Percentiles rank a stretch among this genome's conserved stretches.
Evolutionary conservation across 2,113 vertebrate genomes (phyloP).

Genomic region (Tetraodon nigroviridis): DNA sequence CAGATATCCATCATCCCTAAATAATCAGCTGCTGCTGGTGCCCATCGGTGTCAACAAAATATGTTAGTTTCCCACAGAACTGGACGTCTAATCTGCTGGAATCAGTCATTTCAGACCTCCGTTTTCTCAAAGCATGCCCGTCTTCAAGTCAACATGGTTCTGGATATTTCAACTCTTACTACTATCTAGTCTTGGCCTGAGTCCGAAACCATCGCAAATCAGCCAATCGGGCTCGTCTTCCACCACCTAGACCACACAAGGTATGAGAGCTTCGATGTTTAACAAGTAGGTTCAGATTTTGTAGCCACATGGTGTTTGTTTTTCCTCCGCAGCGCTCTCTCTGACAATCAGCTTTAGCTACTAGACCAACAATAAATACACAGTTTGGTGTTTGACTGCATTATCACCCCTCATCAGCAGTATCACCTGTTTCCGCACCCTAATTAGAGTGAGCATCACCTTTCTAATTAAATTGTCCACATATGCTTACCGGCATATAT

Average conservation of each 20-base stretch:
- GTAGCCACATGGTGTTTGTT: too few species aligned
- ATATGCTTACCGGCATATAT: slow-evolving; percentile 9
- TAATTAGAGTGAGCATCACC: slow-evolving; percentile 12
- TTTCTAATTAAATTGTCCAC: slow-evolving; percentile 21
- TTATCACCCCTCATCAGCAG: slow-evolving; percentile 8
- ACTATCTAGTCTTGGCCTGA: neutral
- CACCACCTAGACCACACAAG: too few species aligned
- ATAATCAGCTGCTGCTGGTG: slow-evolving; percentile 8
- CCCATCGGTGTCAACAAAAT: slow-evolving; percentile 3
- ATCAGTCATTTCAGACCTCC: neutral
- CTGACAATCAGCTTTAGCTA: neutral
- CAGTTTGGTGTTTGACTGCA: slow-evolving; percentile 1
- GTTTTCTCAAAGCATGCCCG: neutral
- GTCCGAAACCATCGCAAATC: too few species aligned
- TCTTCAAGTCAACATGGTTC: slow-evolving; percentile 1
- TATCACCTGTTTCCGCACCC: slow-evolving; percentile 8
- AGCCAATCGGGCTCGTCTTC: too few species aligned
- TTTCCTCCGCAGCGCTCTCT: too few species aligned
- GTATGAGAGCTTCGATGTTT: too few species aligned
- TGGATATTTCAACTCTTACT: neutral
- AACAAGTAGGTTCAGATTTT: too few species aligned
- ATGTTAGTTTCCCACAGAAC: slow-evolving; percentile 1
- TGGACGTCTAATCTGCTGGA: neutral
- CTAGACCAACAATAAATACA: slow-evolving; percentile 10
- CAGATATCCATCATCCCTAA: neutral